Percentiles rank a stretch among this genome's conserved stretches.
Conservation (phyloP, 2,113 vertebrate genomes). For the Scatophagus argus region DNA sequence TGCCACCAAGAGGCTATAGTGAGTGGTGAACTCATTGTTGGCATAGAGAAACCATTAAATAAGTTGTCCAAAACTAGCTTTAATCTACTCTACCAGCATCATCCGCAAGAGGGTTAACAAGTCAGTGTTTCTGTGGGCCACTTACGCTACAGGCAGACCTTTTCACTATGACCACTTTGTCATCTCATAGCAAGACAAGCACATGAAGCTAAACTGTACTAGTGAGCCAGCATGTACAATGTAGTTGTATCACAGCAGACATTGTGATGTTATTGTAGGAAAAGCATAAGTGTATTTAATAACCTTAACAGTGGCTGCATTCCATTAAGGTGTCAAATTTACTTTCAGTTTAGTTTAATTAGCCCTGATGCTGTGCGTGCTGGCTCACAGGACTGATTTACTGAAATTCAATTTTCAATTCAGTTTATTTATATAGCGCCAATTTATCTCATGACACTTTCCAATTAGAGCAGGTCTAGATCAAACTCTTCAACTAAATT, state of each 20-base stretch:
- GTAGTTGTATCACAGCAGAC: no score
- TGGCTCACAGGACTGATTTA: background rate
- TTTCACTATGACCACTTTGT: background rate
- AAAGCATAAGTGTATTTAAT: no score
- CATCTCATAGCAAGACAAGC: background rate
- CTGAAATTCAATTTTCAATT: no score
- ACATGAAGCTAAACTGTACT: no score
- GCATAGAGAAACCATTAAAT: background rate
- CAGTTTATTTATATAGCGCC: no score
- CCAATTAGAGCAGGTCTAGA: no score
- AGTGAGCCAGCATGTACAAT: no score
- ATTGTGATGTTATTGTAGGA: background rate
- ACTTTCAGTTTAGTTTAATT: no score
- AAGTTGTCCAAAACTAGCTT: background rate
- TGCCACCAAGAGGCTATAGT: slow-evolving; percentile 70
- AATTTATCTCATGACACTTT: no score
- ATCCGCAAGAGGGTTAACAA: background rate
- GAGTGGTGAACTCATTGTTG: background rate
- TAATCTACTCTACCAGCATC: background rate
- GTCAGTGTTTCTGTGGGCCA: background rate
- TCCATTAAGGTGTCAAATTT: background rate
- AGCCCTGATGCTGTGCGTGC: no score
- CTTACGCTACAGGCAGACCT: background rate
- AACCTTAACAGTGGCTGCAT: background rate
- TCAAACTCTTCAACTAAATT: no score